These are phyloP conservation scores for Mythimna loreyi DNA, from an alignment of 2,888 invertebrate genomes.

Conservation along the genomic window DNA sequence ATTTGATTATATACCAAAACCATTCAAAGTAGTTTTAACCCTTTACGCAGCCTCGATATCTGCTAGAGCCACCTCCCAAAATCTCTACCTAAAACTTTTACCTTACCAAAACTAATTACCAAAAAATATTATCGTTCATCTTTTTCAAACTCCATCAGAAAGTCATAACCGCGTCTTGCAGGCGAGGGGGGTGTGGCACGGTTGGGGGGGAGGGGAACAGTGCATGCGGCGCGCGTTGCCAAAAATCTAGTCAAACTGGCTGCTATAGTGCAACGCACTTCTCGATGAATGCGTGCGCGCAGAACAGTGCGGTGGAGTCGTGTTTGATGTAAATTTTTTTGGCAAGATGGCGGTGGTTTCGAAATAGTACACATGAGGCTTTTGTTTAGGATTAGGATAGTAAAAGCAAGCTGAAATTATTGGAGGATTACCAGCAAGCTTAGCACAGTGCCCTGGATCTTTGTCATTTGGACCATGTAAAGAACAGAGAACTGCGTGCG, in stretches of 20 bases:
- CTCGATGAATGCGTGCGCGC: slow-evolving; percentile 81
- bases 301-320: slow-evolving; percentile 70
- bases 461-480: no score
- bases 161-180: slow-evolving; percentile 76
- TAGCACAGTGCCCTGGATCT: no score
- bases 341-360: not conserved
- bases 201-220: slow-evolving; percentile 62
- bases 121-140: slow-evolving; percentile 38
- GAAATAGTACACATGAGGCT: no score
- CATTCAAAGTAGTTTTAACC: no score
- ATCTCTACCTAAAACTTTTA: not conserved
- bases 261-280: slow-evolving; percentile 90
- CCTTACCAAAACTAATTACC: slow-evolving; percentile 30
- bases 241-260: slow-evolving; percentile 91
- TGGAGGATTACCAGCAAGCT: no score
- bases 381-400: no score
- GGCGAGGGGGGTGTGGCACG: slow-evolving; percentile 56
- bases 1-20: no score
- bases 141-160: slow-evolving; percentile 78
- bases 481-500: no score
- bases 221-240: slow-evolving; percentile 78
- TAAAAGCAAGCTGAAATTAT: no score
- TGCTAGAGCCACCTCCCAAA: no score
- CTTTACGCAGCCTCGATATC: no score
- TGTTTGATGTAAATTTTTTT: not conserved